Conservation (phyloP, 2,797 vertebrate species). For the Cetoscarus ocellatus region DNA sequence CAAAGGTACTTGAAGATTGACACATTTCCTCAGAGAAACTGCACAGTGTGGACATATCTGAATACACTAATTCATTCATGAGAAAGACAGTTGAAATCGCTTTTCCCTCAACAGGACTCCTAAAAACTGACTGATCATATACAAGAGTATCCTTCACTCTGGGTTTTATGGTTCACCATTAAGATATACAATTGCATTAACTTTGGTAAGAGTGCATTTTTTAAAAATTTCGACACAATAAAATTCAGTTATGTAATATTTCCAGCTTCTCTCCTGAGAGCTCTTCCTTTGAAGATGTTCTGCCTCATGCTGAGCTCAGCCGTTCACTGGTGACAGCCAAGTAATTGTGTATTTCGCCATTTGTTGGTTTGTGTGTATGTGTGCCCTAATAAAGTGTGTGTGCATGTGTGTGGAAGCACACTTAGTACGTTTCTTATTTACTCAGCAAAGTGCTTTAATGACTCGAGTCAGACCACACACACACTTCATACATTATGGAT, state of each 20-base stretch:
- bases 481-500: constrained; percentile 68
- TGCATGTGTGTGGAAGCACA: not conserved
- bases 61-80: no score
- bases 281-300: constrained; percentile 45
- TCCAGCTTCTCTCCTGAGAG: not conserved
- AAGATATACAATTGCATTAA: no score
- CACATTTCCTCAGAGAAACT: no score
- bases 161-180: no score
- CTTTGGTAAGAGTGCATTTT: no score
- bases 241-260: constrained; percentile 39
- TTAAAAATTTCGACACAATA: not conserved
- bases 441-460: constrained; percentile 49
- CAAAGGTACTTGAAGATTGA: no score
- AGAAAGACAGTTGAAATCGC: no score
- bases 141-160: no score
- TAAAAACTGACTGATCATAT: no score
- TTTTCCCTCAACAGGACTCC: no score
- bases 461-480: constrained; percentile 62
- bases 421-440: constrained; percentile 52
- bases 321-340: constrained; percentile 34
- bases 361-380: not conserved
- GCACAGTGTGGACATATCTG: no score
- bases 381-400: not conserved
- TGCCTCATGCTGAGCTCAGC: constrained; percentile 27
- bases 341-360: not conserved